These are phyloP conservation scores for Listronotus oregonensis DNA, from an alignment of 1,140 invertebrate species.

Conservation along the genomic window DNA sequence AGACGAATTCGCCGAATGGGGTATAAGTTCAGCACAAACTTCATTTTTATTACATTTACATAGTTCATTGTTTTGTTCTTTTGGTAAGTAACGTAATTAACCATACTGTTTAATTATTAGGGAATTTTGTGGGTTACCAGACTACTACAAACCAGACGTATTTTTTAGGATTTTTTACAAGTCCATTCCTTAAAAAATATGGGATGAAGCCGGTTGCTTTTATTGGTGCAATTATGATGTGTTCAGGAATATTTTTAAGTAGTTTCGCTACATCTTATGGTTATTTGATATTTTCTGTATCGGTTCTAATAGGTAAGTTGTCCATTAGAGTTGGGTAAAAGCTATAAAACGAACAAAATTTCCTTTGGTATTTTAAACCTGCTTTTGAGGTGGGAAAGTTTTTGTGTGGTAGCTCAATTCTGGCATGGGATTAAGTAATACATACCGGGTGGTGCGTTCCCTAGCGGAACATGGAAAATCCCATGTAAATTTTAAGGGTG, in stretches of 20 bases:
- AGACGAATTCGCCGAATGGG: constrained; percentile 41
- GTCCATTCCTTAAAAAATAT: constrained; percentile 51
- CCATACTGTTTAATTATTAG: too few relatives aligned
- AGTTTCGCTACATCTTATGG: constrained; percentile 46
- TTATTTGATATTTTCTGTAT: constrained; percentile 46
- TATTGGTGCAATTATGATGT: constrained; percentile 44
- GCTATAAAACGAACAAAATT: too few relatives aligned
- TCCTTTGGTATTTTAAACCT: too few relatives aligned
- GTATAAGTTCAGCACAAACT: constrained; percentile 45
- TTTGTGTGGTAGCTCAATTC: too few relatives aligned
- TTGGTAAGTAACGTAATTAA: constrained; percentile 43
- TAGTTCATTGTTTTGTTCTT: constrained; percentile 46
- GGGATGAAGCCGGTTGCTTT: constrained; percentile 46
- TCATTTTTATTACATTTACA: constrained; percentile 50
- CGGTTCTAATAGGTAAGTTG: constrained; percentile 51
- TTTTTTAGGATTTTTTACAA: constrained; percentile 49
- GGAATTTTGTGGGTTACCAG: too few relatives aligned
- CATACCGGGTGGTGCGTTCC: too few relatives aligned
- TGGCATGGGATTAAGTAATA: too few relatives aligned
- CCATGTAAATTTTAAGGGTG: too few relatives aligned
- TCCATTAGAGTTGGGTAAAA: too few relatives aligned
- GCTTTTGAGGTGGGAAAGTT: too few relatives aligned
- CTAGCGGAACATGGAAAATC: too few relatives aligned
- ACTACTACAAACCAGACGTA: not conserved
- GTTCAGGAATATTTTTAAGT: constrained; percentile 46